Percentiles rank a stretch among this genome's conserved stretches.
Conservation (phyloP, 2,888 invertebrate genomes). For the Maniola hyperantus region DNA sequence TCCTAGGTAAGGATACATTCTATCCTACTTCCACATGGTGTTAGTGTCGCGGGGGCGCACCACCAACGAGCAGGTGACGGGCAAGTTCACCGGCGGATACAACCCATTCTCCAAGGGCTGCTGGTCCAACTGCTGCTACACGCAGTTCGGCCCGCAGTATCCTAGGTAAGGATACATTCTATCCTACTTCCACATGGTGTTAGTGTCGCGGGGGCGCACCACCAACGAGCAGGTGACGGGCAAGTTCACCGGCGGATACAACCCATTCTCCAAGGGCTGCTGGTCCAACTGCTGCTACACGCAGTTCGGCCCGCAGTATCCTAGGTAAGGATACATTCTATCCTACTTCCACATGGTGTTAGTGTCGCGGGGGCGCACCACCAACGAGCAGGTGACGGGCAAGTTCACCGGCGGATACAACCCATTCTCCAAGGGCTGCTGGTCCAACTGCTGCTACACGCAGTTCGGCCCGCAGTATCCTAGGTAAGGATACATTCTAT, state of each 20-base stretch:
- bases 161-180: neutral
- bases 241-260: constrained; percentile 99
- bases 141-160: constrained; percentile 82
- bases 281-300: constrained; percentile 97
- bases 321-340: neutral
- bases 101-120: constrained; percentile 99
- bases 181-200: neutral
- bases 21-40: neutral
- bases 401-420: constrained; percentile 99
- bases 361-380: constrained; percentile 91
- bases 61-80: constrained; percentile 99
- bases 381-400: constrained; percentile 99
- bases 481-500: neutral
- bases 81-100: constrained; percentile 98
- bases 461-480: constrained; percentile 77
- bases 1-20: neutral
- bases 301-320: constrained; percentile 77
- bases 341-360: neutral
- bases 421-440: constrained; percentile 98
- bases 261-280: constrained; percentile 98
- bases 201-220: constrained; percentile 89
- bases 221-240: constrained; percentile 99
- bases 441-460: constrained; percentile 96
- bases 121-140: constrained; percentile 96
- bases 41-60: constrained; percentile 89